Conservation (phyloP, 2,888 invertebrate genomes). For the Congeria kusceri region DNA sequence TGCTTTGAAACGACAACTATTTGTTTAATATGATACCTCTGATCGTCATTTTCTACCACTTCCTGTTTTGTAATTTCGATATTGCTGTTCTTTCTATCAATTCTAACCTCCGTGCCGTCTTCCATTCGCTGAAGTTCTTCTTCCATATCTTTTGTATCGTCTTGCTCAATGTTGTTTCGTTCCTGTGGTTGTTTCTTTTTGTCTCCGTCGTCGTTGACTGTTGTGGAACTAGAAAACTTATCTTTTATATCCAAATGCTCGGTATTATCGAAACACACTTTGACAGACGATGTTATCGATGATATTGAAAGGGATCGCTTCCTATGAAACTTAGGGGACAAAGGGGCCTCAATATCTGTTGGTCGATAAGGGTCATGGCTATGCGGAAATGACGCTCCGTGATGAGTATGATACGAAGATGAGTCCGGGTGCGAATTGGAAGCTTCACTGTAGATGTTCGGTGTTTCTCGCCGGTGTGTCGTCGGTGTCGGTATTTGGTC, state of each 20-base stretch:
- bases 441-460: no score
- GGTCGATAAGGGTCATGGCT: slow-evolving; percentile 62
- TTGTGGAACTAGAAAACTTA: slow-evolving; percentile 17
- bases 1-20: slow-evolving; percentile 60
- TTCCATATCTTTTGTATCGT: slow-evolving; percentile 6
- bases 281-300: slow-evolving; percentile 56
- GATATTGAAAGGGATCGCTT: slow-evolving; percentile 47
- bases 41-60: slow-evolving; percentile 47
- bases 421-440: no score
- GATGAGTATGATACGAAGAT: not conserved
- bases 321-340: slow-evolving; percentile 39
- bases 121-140: slow-evolving; percentile 10
- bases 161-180: not conserved
- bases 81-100: slow-evolving; percentile 36
- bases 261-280: slow-evolving; percentile 47
- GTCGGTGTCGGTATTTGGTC: no score
- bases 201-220: not conserved
- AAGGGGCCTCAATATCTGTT: slow-evolving; percentile 43
- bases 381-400: slow-evolving; percentile 43
- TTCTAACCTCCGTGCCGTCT: slow-evolving; percentile 22
- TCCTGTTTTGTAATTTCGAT: slow-evolving; percentile 57
- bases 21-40: slow-evolving; percentile 54
- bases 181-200: not conserved
- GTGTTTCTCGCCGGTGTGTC: no score
- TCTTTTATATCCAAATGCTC: slow-evolving; percentile 32